Evolutionary conservation across 2,113 vertebrate genomes (phyloP).

Genomic region (Gambusia affinis): DNA sequence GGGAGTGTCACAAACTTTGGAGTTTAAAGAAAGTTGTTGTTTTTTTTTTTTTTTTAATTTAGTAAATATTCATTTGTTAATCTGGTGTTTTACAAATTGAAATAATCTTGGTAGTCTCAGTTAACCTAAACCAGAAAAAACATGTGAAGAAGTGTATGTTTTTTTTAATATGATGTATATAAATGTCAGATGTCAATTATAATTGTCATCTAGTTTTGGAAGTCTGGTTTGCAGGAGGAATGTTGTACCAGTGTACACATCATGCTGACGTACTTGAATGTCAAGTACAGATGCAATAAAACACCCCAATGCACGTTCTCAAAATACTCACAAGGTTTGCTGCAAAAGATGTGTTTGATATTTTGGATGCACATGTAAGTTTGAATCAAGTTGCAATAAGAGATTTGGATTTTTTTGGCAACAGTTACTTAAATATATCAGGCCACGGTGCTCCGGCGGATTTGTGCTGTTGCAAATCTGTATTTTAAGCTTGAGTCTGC

Average conservation of each 20-base stretch:
- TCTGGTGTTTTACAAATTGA: too few species aligned
- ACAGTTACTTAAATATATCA: slow-evolving; percentile 7
- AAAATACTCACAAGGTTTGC: background rate
- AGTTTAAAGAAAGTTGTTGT: too few species aligned
- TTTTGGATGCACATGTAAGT: slow-evolving; percentile 17
- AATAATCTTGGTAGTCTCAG: too few species aligned
- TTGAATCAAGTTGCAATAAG: slow-evolving; percentile 7
- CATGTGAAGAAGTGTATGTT: too few species aligned
- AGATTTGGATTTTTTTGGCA: background rate
- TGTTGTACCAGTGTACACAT: slow-evolving; percentile 20
- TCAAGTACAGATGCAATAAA: background rate
- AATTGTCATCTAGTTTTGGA: too few species aligned
- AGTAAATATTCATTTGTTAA: too few species aligned
- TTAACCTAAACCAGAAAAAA: too few species aligned
- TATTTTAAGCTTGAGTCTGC: background rate
- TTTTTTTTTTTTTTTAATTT: too few species aligned
- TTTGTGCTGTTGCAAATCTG: background rate
- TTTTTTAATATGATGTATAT: too few species aligned
- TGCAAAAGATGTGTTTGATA: slow-evolving; percentile 15
- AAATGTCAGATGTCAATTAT: too few species aligned
- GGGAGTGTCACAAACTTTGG: too few species aligned
- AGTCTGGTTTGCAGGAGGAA: slow-evolving; percentile 32
- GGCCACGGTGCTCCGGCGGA: background rate
- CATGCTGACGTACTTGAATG: slow-evolving; percentile 22
- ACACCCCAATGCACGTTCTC: background rate